These are phyloP conservation scores for Macaria notata DNA, from an alignment of 2,888 invertebrate species.

Conservation along the genomic window DNA sequence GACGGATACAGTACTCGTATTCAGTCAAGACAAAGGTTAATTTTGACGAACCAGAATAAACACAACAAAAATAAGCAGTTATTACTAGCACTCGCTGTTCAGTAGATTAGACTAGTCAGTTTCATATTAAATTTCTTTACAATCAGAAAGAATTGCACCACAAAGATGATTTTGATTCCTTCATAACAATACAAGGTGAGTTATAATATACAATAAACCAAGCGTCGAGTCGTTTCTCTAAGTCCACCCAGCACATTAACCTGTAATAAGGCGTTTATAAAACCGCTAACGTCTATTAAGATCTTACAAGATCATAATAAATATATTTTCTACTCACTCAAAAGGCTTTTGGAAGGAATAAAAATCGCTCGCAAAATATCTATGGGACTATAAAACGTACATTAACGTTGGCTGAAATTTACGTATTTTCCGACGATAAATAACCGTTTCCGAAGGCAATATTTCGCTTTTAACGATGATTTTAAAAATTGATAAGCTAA, in stretches of 20 bases:
- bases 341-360: constrained; percentile 24
- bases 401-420: constrained; percentile 31
- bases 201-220: too few species aligned
- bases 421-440: constrained; percentile 33
- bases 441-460: constrained; percentile 36
- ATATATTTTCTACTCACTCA: constrained; percentile 20
- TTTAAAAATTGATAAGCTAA: constrained; percentile 38
- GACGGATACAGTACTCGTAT: too few species aligned
- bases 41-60: too few species aligned
- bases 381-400: constrained; percentile 33
- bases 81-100: too few species aligned
- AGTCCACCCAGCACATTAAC: background rate
- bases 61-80: too few species aligned
- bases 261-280: constrained; percentile 7
- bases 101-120: too few species aligned
- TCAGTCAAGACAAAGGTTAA: too few species aligned
- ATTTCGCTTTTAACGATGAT: constrained; percentile 36
- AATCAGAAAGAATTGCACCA: too few species aligned
- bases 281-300: constrained; percentile 6
- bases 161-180: too few species aligned
- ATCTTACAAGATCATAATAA: constrained; percentile 23
- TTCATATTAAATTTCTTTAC: too few species aligned
- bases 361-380: constrained; percentile 28
- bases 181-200: too few species aligned
- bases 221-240: too few species aligned